phyloP scores from a whole-genome alignment of 2,113 vertebrate genomes.

The Coregonus clupeaformis region DNA sequence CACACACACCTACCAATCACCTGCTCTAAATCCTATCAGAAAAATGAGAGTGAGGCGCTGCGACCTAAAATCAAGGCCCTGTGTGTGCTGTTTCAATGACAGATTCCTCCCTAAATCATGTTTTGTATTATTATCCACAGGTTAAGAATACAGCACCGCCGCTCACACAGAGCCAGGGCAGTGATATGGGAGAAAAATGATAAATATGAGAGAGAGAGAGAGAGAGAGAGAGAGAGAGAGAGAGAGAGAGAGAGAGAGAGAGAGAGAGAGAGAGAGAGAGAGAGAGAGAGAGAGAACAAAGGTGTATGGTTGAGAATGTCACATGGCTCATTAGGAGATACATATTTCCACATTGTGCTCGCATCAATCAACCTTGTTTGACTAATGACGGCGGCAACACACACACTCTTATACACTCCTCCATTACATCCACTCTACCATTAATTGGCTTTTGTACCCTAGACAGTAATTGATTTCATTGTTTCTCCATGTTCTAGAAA shows the following conservation, averaged over 20 bases:
- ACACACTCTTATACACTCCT: not conserved
- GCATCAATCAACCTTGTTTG: conserved; percentile 44
- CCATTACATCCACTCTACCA: not conserved
- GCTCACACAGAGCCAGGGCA: conserved; percentile 1
- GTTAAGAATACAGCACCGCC: not conserved
- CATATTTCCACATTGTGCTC: conserved; percentile 52
- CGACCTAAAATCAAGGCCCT: not conserved
- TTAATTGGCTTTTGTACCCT: not conserved
- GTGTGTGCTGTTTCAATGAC: not conserved
- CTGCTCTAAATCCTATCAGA: conserved; percentile 23
- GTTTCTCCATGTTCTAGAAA: not conserved
- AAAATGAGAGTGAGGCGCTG: conserved; percentile 2
- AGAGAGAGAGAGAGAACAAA: too few relatives aligned
- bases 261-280: too few relatives aligned
- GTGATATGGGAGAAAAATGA: conserved; percentile 30
- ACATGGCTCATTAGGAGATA: conserved; percentile 45
- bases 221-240: not conserved
- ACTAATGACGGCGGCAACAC: conserved; percentile 50
- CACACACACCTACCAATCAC: not conserved
- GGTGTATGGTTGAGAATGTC: conserved; percentile 37
- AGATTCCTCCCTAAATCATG: conserved; percentile 2
- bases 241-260: not conserved
- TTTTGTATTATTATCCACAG: conserved; percentile 3
- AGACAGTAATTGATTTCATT: conserved; percentile 1
- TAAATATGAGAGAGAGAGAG: too few relatives aligned